Base-by-base conservation (phyloP, 2,888 invertebrate genomes). In the Drosophila buzzatii region DNA sequence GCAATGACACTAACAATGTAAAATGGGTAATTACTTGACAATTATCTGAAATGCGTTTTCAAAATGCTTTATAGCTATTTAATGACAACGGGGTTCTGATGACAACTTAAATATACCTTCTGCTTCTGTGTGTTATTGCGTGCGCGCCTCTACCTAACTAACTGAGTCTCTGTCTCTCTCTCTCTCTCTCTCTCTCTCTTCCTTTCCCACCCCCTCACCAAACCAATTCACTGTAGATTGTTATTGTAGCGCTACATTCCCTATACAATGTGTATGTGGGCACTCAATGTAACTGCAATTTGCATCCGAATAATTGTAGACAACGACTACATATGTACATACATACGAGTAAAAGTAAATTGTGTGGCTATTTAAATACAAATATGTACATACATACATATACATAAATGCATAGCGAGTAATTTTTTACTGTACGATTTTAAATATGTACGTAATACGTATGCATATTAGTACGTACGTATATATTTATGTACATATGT, bases 41-140 rank as follows among this genome's bases (percentile, higher is more conserved):
- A 86, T 85, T 89, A 90, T 84, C 73, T 79, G 75, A 89, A 90
- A 83, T 90, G 66, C 70, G 85, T 81, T 89, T 86, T 78, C 61
- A 72, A 83, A 86, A 70, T 83, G 76, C 76, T 77, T 74, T 76
- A 80, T 77, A 83, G 76, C 71, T 74, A 75, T 77, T 76, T 91
- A 91, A 90, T 88, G 77, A 86, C 82, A 89, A 75, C 82, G 83
- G 69, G 66, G 71, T 70, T 81, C 72, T 76, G 90, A 85, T 91
- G 88, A 91, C 91, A 89, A 83, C 76, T 83, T 91, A 91, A 88
- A 78, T 74, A 71, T 70, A 60, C 31, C 18, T 18, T 51, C 53
- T 76, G 58, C 62, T 41, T 39, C 42, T 59, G 64, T 51, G 58
- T 53, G 37, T 37, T 56, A 51, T 56, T 37, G 37, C 14, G 62